These are phyloP conservation scores for Brachionus asplanchnoidis DNA, from an alignment of 1,140 invertebrate species.

Conservation along the genomic window DNA sequence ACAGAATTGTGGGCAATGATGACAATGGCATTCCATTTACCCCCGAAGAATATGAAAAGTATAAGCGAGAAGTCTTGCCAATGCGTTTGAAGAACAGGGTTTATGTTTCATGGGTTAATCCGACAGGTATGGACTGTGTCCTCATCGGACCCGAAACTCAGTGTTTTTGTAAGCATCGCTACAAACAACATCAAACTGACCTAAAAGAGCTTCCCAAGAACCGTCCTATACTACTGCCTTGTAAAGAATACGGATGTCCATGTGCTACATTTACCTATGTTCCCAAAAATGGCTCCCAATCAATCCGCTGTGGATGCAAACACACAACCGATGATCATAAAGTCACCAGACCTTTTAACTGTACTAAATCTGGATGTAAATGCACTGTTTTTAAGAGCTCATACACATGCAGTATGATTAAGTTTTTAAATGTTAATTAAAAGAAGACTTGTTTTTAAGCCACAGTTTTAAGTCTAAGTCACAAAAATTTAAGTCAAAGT, in stretches of 20 bases:
- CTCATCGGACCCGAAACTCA: constrained; percentile 57
- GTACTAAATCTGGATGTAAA: constrained; percentile 49
- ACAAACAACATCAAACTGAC: constrained; percentile 56
- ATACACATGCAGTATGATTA: constrained; percentile 49
- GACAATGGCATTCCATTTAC: constrained; percentile 55
- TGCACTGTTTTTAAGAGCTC: constrained; percentile 55
- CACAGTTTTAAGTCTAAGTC: no score
- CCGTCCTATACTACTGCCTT: constrained; percentile 52
- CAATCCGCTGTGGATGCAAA: constrained; percentile 55
- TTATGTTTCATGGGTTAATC: constrained; percentile 51
- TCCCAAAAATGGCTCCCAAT: constrained; percentile 52
- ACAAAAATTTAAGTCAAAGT: no score
- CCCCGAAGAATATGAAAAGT: constrained; percentile 57
- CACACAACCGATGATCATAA: constrained; percentile 53
- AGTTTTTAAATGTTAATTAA: background rate
- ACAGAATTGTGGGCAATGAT: constrained; percentile 58
- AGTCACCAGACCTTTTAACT: constrained; percentile 48
- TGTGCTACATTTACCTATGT: constrained; percentile 55
- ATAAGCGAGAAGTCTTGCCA: constrained; percentile 48
- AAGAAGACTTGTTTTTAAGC: no score
- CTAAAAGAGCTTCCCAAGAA: constrained; percentile 51
- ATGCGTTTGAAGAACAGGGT: constrained; percentile 51
- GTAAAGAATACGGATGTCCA: constrained; percentile 51
- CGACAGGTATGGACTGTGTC: constrained; percentile 58
- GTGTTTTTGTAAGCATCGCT: constrained; percentile 58